Percentiles rank a stretch among this genome's conserved stretches.
phyloP scores from a whole-genome alignment of 2,888 invertebrate genomes.

The Ormyrus rosae region DNA sequence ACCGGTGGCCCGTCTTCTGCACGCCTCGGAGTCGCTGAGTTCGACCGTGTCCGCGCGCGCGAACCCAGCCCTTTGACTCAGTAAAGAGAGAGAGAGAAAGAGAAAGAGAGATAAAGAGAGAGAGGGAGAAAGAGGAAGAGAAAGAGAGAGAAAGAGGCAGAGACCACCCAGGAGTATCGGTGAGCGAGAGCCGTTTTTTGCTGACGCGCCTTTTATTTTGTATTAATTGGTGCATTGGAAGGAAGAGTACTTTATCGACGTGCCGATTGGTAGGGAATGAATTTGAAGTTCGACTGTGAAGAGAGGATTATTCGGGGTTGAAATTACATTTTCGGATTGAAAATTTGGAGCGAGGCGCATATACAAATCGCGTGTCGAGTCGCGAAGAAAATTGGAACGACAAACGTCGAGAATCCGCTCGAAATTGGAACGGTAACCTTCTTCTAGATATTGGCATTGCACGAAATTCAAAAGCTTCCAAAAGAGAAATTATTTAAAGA shows the following conservation, averaged over 20 bases:
- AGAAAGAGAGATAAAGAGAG: too few species aligned
- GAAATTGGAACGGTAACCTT: conserved; percentile 11
- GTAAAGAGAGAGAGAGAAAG: too few species aligned
- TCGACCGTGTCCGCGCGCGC: too few species aligned
- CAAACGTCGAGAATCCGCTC: conserved; percentile 3
- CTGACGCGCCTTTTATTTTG: not conserved
- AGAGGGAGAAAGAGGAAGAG: too few species aligned
- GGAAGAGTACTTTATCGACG: too few species aligned
- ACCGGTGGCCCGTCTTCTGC: too few species aligned
- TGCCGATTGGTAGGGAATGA: too few species aligned
- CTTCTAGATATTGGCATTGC: not conserved
- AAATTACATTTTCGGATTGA: not conserved
- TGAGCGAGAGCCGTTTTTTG: conserved; percentile 13
- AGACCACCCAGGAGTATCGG: conserved; percentile 28
- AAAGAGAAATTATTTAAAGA: not conserved
- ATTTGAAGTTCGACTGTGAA: too few species aligned
- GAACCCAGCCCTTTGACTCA: too few species aligned
- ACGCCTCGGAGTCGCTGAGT: too few species aligned
- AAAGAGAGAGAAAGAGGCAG: too few species aligned
- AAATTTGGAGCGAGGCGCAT: conserved; percentile 12
- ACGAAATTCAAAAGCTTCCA: not conserved
- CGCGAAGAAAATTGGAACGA: conserved; percentile 15
- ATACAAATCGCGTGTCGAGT: conserved; percentile 22
- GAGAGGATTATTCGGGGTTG: not conserved
- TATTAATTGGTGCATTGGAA: not conserved